Base-by-base conservation (phyloP, 2,797 vertebrate genomes). In the Manis javanica region DNA sequence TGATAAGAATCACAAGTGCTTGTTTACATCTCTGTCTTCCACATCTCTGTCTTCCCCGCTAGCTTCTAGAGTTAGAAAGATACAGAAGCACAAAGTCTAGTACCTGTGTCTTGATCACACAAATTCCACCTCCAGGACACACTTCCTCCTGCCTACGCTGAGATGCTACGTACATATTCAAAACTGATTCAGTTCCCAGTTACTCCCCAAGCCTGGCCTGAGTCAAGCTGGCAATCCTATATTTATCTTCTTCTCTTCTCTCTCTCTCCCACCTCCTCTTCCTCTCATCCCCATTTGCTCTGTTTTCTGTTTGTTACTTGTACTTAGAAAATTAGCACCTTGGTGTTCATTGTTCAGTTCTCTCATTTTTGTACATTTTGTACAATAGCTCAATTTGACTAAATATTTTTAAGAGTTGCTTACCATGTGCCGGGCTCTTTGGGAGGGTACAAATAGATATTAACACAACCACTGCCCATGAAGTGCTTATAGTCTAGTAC, bases 1-100 rank as follows among this genome's bases (percentile, higher is more conserved):
- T 87, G 84, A 29, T 83, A 86, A 91, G n/a, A 91, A 83, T 82
- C 29, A 9, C 59, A 88, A 63, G 19, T 71, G n/a, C 42, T 64
- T 89, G 3, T 89, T 88, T 82, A 53, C 6, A 31, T 74, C 49
- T 81, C 87, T 39, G 2, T 64, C 59, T 89, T 92, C 57, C 69
- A 53, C 6, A 31, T 74, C 49, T 81, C 87, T 39, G 2, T 64
- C 59, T 89, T 92, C 57, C 69, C 16, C 9, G 11, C 23, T 71
- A 72, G 34, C 84, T 78, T 29, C 46, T 82, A 19, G 53, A n/a
- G 13, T 90, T 64, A 93, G 51, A 66, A 87, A 87, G 49, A 46
- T 66, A 2, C 75, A 53, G 61, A 92, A 61, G 24, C 23, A 69
- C 31, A 91, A 64, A 26, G 24, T 37, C 49, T 90, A 13, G 11